phyloP scores from a whole-genome alignment of 2,888 invertebrate genomes.

The Drosophila testacea region DNA sequence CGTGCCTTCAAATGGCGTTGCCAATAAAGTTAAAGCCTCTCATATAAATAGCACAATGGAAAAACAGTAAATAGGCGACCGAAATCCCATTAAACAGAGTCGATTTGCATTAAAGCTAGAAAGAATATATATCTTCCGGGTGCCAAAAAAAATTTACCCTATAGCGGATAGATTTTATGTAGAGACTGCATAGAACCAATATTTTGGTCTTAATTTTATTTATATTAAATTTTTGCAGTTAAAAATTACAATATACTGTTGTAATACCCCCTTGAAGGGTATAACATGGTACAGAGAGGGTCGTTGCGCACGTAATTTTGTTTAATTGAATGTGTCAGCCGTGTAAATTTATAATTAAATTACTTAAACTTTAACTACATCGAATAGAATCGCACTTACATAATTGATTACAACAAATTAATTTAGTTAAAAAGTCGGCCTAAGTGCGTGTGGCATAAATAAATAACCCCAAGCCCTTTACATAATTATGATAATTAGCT shows the following conservation, averaged over 20 bases:
- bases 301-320: slow-evolving; percentile 34
- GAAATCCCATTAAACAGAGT: slow-evolving; percentile 54
- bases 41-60: slow-evolving; percentile 25
- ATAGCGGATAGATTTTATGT: not conserved
- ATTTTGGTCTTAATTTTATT: too few relatives aligned
- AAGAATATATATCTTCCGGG: not conserved
- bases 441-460: slow-evolving; percentile 56
- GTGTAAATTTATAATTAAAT: slow-evolving; percentile 72
- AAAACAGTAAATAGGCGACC: slow-evolving; percentile 46
- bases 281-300: slow-evolving; percentile 33
- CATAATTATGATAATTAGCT: slow-evolving; percentile 57
- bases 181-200: not conserved
- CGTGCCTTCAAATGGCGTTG: slow-evolving; percentile 61
- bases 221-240: too few relatives aligned
- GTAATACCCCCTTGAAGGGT: not conserved
- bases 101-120: slow-evolving; percentile 53
- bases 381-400: slow-evolving; percentile 40
- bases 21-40: slow-evolving; percentile 60
- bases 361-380: slow-evolving; percentile 58
- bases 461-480: slow-evolving; percentile 44
- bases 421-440: slow-evolving; percentile 40
- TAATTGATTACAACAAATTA: slow-evolving; percentile 60
- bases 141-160: not conserved
- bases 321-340: slow-evolving; percentile 66
- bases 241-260: too few relatives aligned